Base-by-base conservation (phyloP, 2,113 vertebrate genomes). In the Meles meles region DNA sequence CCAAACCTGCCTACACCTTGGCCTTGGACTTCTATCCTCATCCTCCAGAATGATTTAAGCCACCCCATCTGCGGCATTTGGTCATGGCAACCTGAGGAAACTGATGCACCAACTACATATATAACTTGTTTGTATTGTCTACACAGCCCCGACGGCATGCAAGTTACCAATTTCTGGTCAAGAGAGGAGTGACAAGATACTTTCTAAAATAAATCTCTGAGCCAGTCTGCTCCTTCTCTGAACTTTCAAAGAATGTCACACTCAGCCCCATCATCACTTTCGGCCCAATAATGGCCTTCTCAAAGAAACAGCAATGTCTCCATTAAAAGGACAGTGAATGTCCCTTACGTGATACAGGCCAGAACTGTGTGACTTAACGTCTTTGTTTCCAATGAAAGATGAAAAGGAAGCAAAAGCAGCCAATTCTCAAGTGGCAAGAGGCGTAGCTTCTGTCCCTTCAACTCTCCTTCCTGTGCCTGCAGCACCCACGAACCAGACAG, bases 321-420 rank as follows among this genome's bases (percentile, higher is more conserved):
- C 49, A 7, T 11, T 63, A 7, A 81, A 61, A 88, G n/a, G 10
- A 65, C 42, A 88, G 5, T 13, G 0, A 74, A 79, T 67, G 15
- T 20, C 18, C 71, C 39, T 59, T 74, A n/a, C 42, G 20, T 27
- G 61, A 79, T 21, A 12, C 14, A 39, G 37, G 31, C 15, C 71
- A 20, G 59, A 61, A 79, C 37, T 93, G 49, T 96, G 34, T 59
- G 4, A 82, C 39, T 74, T 76, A 88, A 85, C 3, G 34, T 63
- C 10, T 88, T 90, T 86, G 65, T 37, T 92, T 80, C n/a, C 31
- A 59, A 29, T 37, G 65, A 65, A 94, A 92, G 44, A 59, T 29
- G 49, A 90, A 87, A 34, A 12, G 80, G 63, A 95, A 89, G 83
- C 87, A 81, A 84, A 20, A 97, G 27, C 3, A 52, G 31, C 20